Base-by-base conservation (phyloP, 2,113 vertebrate species). In the Gila orcuttii region DNA sequence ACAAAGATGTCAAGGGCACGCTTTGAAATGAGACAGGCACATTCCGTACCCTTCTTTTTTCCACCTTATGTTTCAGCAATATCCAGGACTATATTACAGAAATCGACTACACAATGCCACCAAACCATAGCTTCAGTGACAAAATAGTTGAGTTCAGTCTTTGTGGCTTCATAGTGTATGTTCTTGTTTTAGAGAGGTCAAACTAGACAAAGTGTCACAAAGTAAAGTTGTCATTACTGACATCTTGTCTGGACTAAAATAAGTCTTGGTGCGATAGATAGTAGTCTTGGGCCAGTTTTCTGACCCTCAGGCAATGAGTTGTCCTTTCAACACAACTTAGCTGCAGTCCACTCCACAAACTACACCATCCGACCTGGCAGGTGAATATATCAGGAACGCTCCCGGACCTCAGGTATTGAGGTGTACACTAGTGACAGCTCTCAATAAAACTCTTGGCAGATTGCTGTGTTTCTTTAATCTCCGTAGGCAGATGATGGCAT, bases 301-400 rank as follows among this genome's bases (percentile, higher is more conserved):
- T 93, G 92, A 94, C 93, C 93, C 89, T 80, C 85, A 87, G 36
- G 90, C 86, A 85, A 80, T 84, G 87, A 89, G 90, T 90, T 57
- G 83, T 73, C 55, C 86, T 66, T 87, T 80, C 50, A 86, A 85
- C 86, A 83, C 85, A 83, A 89, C 86, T 88, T 88, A 86, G 87
- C 89, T 85, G 88, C 87, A 85, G 86, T 89, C 88, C 84, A 81
- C 84, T 86, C 57, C 86, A 89, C 80, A 87, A 86, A 90, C 89
- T 90, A 89, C 90, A 91, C 93, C 92, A 93, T 91, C 90, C 85
- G 80, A 88, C 59, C 89, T 93, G 93, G 94, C 92, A 94, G 93
- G 92, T 90, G 90, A 93, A 94, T 93, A 93, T 90, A 93, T 93
- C 90, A 88, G 81, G 33, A 86, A 87, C 74, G 66, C 3, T 13